Evolutionary conservation across 2,888 invertebrate genomes (phyloP).

Genomic region (Bombylius discolor): DNA sequence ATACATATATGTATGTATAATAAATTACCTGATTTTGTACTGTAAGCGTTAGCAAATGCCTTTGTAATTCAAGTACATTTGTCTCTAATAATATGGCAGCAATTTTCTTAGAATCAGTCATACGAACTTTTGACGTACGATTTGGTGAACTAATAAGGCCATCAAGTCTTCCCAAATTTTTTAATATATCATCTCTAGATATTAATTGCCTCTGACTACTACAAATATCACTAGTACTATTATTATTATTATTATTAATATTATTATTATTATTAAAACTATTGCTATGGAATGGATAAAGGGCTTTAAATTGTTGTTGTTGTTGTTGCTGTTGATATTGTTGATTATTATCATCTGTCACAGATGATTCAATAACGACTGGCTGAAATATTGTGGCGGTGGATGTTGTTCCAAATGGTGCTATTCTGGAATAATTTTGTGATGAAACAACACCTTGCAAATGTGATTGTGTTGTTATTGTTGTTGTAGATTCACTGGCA

Average conservation of each 20-base stretch:
- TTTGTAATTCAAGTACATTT: constrained; percentile 68
- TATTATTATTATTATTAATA: constrained; percentile 10
- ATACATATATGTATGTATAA: no score
- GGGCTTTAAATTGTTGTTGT: not conserved
- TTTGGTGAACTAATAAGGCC: constrained; percentile 51
- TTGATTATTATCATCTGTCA: not conserved
- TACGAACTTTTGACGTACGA: constrained; percentile 48
- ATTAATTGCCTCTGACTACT: not conserved
- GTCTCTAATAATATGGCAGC: constrained; percentile 72
- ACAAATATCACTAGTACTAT: not conserved
- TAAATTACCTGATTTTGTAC: constrained; percentile 66
- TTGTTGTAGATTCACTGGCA: constrained; percentile 17
- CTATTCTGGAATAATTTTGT: constrained; percentile 2
- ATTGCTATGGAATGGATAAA: constrained; percentile 21
- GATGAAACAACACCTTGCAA: constrained; percentile 1
- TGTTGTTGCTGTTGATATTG: not conserved
- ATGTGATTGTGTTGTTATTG: constrained; percentile 1
- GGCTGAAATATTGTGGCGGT: not conserved
- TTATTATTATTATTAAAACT: no score
- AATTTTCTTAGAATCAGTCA: constrained; percentile 61
- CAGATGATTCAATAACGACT: not conserved
- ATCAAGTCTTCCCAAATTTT: constrained; percentile 51
- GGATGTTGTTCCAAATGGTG: constrained; percentile 1
- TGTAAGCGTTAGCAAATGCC: constrained; percentile 67
- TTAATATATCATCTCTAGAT: constrained; percentile 4